These are phyloP conservation scores for Agrilus planipennis DNA, from an alignment of 1,140 invertebrate genomes.

Conservation along the genomic window DNA sequence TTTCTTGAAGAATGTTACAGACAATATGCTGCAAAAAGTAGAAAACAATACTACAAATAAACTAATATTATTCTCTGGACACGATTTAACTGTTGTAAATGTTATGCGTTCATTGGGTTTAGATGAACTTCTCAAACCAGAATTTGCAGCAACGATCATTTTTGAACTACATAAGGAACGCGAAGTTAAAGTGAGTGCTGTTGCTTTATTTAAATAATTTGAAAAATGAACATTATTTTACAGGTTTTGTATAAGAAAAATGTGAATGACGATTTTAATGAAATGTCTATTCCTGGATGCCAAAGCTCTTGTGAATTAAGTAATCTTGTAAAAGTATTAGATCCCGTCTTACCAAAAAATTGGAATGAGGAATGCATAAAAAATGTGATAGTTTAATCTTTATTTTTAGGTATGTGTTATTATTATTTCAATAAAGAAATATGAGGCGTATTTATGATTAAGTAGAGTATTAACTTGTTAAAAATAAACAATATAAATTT, in stretches of 20 bases:
- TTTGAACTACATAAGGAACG: slow-evolving; percentile 50
- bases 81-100: slow-evolving; percentile 63
- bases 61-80: slow-evolving; percentile 53
- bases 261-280: slow-evolving; percentile 32
- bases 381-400: too few relatives aligned
- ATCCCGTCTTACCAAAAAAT: slow-evolving; percentile 37
- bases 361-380: slow-evolving; percentile 45
- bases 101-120: slow-evolving; percentile 55
- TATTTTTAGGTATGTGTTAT: too few relatives aligned
- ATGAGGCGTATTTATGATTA: too few relatives aligned
- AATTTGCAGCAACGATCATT: slow-evolving; percentile 54
- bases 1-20: slow-evolving; percentile 36
- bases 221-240: slow-evolving; percentile 8
- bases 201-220: slow-evolving; percentile 1
- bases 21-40: slow-evolving; percentile 27
- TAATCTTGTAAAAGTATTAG: slow-evolving; percentile 32
- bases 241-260: slow-evolving; percentile 20
- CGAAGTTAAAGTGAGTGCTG: slow-evolving; percentile 36
- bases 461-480: too few relatives aligned
- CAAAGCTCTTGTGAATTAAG: slow-evolving; percentile 35
- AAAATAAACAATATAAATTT: too few relatives aligned
- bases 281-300: slow-evolving; percentile 39
- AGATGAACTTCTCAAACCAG: slow-evolving; percentile 48
- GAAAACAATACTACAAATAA: slow-evolving; percentile 33
- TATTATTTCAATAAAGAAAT: too few relatives aligned